Percentiles rank a stretch among this genome's conserved stretches.
These are phyloP conservation scores for Montipora efflorescens DNA, from an alignment of 64 coral and sea anemone species.

Conservation along the genomic window DNA sequence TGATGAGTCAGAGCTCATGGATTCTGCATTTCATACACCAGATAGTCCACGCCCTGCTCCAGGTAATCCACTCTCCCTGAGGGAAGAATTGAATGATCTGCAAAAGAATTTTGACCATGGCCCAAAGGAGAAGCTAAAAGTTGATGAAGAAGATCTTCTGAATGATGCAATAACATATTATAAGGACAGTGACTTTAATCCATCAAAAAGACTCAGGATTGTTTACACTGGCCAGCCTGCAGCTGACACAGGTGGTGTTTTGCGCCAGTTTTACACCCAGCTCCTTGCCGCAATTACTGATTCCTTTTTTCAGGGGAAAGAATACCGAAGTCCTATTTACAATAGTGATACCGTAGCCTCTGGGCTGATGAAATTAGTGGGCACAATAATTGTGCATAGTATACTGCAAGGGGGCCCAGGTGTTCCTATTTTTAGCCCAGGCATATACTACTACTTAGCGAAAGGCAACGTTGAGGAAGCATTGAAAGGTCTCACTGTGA, in stretches of 20 bases:
- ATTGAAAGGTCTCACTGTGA: slow-evolving; percentile 60
- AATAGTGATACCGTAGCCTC: slow-evolving; percentile 65
- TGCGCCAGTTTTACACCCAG: slow-evolving; percentile 22
- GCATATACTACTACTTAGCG: slow-evolving; percentile 71
- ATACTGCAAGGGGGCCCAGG: slow-evolving; percentile 79
- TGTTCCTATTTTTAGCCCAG: slow-evolving; percentile 66
- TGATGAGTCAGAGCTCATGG: slow-evolving; percentile 47
- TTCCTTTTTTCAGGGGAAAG: slow-evolving; percentile 23
- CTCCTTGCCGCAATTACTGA: slow-evolving; percentile 19
- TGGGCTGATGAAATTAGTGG: slow-evolving; percentile 78
- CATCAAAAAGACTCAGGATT: slow-evolving; percentile 11
- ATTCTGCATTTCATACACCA: slow-evolving; percentile 58
- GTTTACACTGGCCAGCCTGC: slow-evolving; percentile 36
- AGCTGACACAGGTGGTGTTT: slow-evolving; percentile 43
- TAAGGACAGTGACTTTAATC: slow-evolving; percentile 17
- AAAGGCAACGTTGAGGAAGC: slow-evolving; percentile 52
- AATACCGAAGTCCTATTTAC: slow-evolving; percentile 47
- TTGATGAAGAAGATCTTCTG: slow-evolving; percentile 54
- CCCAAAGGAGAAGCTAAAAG: slow-evolving; percentile 39
- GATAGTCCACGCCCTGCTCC: slow-evolving; percentile 1
- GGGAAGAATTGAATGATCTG: no score
- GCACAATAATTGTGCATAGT: slow-evolving; percentile 81
- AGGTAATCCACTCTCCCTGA: no score
- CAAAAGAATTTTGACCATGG: no score
- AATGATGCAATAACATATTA: slow-evolving; percentile 61